phyloP scores from a whole-genome alignment of 2,113 vertebrate genomes.

The Rhynchopsitta pachyrhyncha region DNA sequence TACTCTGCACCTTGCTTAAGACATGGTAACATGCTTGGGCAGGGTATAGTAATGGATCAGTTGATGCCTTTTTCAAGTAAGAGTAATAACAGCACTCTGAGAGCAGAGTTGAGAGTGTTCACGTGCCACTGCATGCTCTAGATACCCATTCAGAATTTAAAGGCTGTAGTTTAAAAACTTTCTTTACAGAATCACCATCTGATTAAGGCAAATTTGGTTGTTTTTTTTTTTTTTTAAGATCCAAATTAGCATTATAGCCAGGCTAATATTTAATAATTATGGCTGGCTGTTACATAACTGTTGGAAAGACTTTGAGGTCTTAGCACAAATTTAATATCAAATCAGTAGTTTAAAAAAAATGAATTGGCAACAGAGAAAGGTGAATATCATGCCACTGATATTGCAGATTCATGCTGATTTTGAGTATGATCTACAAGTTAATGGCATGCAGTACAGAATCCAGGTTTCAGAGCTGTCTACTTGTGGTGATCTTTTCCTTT shows the following conservation, averaged over 20 bases:
- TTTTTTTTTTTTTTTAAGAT: not conserved
- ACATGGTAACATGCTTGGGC: accelerated
- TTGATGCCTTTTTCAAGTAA: not conserved
- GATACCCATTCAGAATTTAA: not conserved
- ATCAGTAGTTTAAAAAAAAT: not conserved
- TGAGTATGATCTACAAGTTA: not conserved
- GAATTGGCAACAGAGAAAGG: not conserved
- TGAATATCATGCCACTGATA: not conserved
- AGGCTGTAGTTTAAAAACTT: not conserved
- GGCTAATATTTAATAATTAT: not conserved
- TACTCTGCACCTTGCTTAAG: not conserved
- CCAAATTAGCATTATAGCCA: not conserved
- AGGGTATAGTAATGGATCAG: not conserved
- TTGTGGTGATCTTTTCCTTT: not conserved
- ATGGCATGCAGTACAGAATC: not conserved
- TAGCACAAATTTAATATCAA: not conserved
- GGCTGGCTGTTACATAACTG: not conserved
- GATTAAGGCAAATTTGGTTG: not conserved
- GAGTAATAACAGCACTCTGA: not conserved
- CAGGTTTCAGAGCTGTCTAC: not conserved
- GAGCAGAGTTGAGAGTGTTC: not conserved
- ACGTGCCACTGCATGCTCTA: not conserved
- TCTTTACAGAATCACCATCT: not conserved
- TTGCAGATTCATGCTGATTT: not conserved
- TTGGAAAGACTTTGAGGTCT: not conserved